These are phyloP conservation scores for Picathartes gymnocephalus DNA, from an alignment of 2,113 vertebrate species.

Conservation along the genomic window DNA sequence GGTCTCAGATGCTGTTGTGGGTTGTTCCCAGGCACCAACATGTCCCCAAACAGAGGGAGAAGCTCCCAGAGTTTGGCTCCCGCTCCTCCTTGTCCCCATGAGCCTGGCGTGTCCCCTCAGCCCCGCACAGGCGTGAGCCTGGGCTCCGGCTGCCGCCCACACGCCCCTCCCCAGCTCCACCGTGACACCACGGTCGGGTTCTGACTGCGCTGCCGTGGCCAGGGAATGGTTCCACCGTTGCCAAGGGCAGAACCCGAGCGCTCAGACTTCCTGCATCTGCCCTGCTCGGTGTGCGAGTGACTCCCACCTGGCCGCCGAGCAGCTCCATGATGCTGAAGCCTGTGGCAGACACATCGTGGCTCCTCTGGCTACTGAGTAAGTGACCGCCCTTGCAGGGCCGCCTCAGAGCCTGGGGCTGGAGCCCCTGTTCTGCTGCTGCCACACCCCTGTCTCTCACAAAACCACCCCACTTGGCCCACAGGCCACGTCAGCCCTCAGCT, in stretches of 20 bases:
- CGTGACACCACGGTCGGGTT: background rate
- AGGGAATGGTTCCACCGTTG: background rate
- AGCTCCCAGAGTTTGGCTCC: background rate
- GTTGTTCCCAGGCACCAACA: background rate
- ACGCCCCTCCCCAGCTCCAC: rapidly evolving
- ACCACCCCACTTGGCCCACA: background rate
- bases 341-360: background rate
- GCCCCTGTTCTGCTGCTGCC: background rate
- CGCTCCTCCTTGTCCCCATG: rapidly evolving
- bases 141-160: rapidly evolving
- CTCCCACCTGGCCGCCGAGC: background rate
- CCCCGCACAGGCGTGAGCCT: too few relatives aligned
- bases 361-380: background rate
- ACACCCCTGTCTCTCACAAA: rapidly evolving
- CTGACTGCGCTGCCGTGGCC: rapidly evolving
- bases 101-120: background rate
- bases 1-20: background rate
- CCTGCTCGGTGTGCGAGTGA: background rate
- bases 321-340: background rate
- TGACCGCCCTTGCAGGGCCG: background rate
- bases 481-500: background rate
- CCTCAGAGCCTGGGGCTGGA: background rate
- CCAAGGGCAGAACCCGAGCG: background rate
- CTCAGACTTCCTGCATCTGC: background rate
- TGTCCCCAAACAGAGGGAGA: background rate